phyloP scores from a whole-genome alignment of 2,113 vertebrate genomes.

The Perccottus glenii region DNA sequence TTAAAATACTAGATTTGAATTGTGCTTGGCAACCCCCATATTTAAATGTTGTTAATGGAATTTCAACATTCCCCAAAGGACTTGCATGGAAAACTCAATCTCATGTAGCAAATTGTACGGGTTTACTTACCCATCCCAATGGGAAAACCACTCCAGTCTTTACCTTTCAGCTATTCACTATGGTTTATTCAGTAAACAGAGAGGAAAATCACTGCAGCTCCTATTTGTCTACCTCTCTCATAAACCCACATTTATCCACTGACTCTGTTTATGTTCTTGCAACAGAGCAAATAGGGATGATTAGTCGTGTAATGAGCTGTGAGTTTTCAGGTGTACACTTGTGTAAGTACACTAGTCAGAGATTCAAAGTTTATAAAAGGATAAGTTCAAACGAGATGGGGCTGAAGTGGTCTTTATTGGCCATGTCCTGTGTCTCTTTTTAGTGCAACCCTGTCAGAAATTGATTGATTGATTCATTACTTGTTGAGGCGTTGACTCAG shows the following conservation, averaged over 20 bases:
- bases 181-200: slow-evolving; percentile 22
- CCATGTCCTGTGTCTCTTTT: not conserved
- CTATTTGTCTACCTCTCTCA: slow-evolving; percentile 18
- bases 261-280: slow-evolving; percentile 53
- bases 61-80: too few relatives aligned
- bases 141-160: slow-evolving; percentile 34
- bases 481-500: not conserved
- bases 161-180: slow-evolving; percentile 9
- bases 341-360: not conserved
- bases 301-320: slow-evolving; percentile 60
- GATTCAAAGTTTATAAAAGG: not conserved
- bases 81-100: too few relatives aligned
- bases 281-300: slow-evolving; percentile 48
- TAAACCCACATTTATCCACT: slow-evolving; percentile 3
- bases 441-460: slow-evolving; percentile 9
- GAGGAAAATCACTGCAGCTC: slow-evolving; percentile 31
- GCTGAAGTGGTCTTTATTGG: not conserved
- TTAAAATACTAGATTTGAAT: too few relatives aligned
- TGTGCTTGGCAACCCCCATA: too few relatives aligned
- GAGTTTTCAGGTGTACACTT: slow-evolving; percentile 33
- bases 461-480: slow-evolving; percentile 15
- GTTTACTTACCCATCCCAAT: slow-evolving; percentile 13
- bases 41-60: too few relatives aligned
- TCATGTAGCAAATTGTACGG: too few relatives aligned
- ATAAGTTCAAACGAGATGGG: too few relatives aligned